Evolutionary conservation across 2,113 vertebrate genomes (phyloP), one percentile per base, ranked within the genome.

Genomic region (Ceuthmochares aereus): DNA sequence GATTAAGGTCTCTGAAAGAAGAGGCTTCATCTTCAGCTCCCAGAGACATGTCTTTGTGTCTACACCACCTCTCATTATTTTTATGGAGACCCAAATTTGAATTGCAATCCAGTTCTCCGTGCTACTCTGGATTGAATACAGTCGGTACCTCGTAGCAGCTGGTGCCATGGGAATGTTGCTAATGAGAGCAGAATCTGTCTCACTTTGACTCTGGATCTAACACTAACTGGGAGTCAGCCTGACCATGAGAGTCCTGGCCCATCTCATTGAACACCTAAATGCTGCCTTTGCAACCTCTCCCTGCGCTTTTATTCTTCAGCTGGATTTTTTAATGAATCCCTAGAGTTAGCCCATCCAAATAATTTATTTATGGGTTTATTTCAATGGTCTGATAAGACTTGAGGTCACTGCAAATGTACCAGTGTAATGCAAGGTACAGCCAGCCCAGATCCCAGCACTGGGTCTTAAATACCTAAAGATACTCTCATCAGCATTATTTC

Each of bases 381-480:
- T 27, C 0, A 0, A 45, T 42, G 66, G 68, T 64, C 36, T 52
- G 29, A n/a, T 75, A 30, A 72, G 76, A 23, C 60, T 56, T 0
- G 3, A 75, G 83, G 67, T 69, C 1, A 0, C 49, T 76, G 69
- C 37, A 58, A 75, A 75, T 18, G 58, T 55, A 60, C n/a, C 11
- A 9, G 32, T 4, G 43, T 40, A 66, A 72, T 14, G 7, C 63
- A 51, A 45, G 67, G 70, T 74, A 78, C 60, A 56, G 68, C 68
- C 60, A 85, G 36, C 32, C 76, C 58, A 56, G 89, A 49, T 82
- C 63, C 75, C 3, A 4, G 68, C 2, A 8, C 72, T 93, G 80
- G 49, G 73, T 86, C 25, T 51, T 81, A 92, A 96, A 97, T 85
- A 78, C 59, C 85, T 84, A 70, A 47, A 84, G 69, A 95, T 59